A percentile compares a stretch with the other conserved stretches of the same genome.
Conservation (phyloP, 1,140 invertebrate genomes). For the Scylla paramamosain region DNA sequence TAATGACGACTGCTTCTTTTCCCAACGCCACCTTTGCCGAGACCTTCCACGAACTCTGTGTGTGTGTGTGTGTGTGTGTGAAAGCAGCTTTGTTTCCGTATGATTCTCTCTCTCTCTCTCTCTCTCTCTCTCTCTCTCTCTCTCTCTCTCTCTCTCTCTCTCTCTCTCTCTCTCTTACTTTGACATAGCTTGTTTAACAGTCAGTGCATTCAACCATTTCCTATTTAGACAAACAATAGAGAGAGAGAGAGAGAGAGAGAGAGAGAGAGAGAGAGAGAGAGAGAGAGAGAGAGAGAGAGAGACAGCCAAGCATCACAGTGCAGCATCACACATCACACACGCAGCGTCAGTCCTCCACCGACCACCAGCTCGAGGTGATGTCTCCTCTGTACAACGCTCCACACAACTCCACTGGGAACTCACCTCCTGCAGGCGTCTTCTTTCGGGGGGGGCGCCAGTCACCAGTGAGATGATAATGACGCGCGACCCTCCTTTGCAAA, state of each 20-base stretch:
- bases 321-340: neutral
- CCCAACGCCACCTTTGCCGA: too few relatives aligned
- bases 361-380: neutral
- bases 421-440: too few relatives aligned
- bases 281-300: neutral
- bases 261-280: too few relatives aligned
- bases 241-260: too few relatives aligned
- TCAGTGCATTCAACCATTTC: too few relatives aligned
- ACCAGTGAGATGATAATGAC: too few relatives aligned
- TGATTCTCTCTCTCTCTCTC: neutral
- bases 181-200: neutral
- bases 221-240: too few relatives aligned
- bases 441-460: too few relatives aligned
- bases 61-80: slow-evolving; percentile 6
- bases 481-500: neutral
- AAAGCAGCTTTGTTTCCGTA: too few relatives aligned
- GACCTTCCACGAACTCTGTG: neutral
- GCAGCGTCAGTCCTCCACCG: neutral
- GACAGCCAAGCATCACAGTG: neutral
- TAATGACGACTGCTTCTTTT: too few relatives aligned
- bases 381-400: too few relatives aligned
- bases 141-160: slow-evolving; percentile 45
- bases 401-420: too few relatives aligned
- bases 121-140: slow-evolving; percentile 51
- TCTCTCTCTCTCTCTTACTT: slow-evolving; percentile 37